A percentile compares a stretch with the other conserved stretches of the same genome.
Conservation (phyloP, 2,113 vertebrate species). For the Bostrychus sinensis region DNA sequence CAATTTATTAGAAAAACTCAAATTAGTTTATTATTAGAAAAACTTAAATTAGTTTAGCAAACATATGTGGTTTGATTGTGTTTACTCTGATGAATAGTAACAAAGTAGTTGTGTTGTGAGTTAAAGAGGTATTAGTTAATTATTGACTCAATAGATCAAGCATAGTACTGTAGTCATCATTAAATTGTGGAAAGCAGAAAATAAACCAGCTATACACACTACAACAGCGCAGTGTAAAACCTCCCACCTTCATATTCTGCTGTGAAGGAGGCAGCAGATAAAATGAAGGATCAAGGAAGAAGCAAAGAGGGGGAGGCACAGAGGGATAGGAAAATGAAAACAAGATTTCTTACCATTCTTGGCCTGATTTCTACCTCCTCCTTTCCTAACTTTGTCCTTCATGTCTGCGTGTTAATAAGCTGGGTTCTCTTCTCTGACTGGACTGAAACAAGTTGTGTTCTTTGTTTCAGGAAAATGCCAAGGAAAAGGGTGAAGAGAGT, state of each 20-base stretch:
- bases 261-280: slow-evolving; percentile 28
- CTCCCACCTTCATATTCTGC: slow-evolving; percentile 58
- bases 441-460: slow-evolving; percentile 15
- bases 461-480: slow-evolving; percentile 18
- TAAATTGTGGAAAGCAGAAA: slow-evolving; percentile 21
- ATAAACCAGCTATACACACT: slow-evolving; percentile 35
- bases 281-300: slow-evolving; percentile 28
- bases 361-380: slow-evolving; percentile 66
- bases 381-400: slow-evolving; percentile 79
- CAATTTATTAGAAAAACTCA: too few species aligned
- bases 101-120: too few species aligned
- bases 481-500: slow-evolving; percentile 1
- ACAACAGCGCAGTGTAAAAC: slow-evolving; percentile 55
- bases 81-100: too few species aligned
- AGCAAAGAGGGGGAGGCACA: slow-evolving; percentile 24
- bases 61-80: too few species aligned
- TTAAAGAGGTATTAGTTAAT: neutral
- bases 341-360: slow-evolving; percentile 70
- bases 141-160: slow-evolving; percentile 2
- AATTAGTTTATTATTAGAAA: too few species aligned
- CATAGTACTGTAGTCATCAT: slow-evolving; percentile 15
- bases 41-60: too few species aligned
- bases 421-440: slow-evolving; percentile 20
- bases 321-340: slow-evolving; percentile 2
- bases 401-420: slow-evolving; percentile 56